Evolutionary conservation across 2,797 vertebrate genomes (phyloP).

Genomic region (Liasis olivaceus): DNA sequence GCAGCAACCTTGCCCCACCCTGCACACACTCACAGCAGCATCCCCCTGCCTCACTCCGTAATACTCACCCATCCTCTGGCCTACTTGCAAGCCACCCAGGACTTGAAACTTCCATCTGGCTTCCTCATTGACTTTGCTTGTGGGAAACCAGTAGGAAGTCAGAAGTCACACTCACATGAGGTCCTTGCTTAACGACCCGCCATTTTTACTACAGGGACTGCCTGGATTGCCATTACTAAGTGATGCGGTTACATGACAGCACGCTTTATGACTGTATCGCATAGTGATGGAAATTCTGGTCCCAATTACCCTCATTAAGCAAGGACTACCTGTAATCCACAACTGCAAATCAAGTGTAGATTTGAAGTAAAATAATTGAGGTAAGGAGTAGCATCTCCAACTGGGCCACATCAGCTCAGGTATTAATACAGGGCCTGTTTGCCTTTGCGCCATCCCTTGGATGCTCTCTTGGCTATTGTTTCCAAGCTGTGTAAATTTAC

Average conservation of each 20-base stretch:
- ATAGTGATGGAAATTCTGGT: too few relatives aligned
- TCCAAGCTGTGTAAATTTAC: not conserved
- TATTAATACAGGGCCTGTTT: not conserved
- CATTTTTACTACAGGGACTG: too few relatives aligned
- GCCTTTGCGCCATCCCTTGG: not conserved
- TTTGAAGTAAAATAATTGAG: not conserved
- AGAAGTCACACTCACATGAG: too few relatives aligned
- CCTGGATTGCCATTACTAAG: too few relatives aligned
- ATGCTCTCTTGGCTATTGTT: not conserved
- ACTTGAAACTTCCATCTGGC: not conserved
- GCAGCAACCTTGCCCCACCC: not conserved
- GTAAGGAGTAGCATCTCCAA: not conserved
- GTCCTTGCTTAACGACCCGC: too few relatives aligned
- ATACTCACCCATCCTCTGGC: not conserved
- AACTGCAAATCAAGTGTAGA: not conserved
- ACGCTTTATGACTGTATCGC: too few relatives aligned
- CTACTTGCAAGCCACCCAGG: too few relatives aligned
- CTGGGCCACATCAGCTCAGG: not conserved
- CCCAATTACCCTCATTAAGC: not conserved
- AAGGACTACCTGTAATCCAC: not conserved
- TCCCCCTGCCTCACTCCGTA: too few relatives aligned
- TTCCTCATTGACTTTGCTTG: too few relatives aligned
- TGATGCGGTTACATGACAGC: too few relatives aligned
- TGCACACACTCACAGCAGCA: not conserved
- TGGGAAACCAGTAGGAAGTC: too few relatives aligned